A percentile compares a stretch with the other conserved stretches of the same genome.
Evolutionary conservation across 1,140 invertebrate genomes (phyloP).

Genomic region (Babylonia areolata): DNA sequence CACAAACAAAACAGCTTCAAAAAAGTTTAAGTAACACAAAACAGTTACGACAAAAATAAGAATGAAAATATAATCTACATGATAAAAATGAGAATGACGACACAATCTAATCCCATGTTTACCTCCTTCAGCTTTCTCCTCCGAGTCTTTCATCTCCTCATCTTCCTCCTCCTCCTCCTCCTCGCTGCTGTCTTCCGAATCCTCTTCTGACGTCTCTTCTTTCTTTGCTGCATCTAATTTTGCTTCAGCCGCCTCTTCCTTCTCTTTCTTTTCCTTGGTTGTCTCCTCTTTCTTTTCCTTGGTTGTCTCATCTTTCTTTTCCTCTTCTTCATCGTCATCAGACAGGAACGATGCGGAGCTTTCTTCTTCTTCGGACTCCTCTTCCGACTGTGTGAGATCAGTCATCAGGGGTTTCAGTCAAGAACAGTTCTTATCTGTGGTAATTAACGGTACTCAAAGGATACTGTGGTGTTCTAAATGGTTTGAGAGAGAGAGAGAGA

Average conservation of each 20-base stretch:
- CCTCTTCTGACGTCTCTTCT: not conserved
- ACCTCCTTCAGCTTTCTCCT: not conserved
- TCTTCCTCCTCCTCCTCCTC: conserved; percentile 17
- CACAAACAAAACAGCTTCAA: no score
- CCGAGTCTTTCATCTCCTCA: conserved; percentile 1
- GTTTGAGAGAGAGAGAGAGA: no score
- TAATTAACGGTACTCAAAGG: no score
- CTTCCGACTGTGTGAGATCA: conserved; percentile 26
- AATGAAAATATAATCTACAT: no score
- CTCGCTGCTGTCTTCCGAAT: not conserved
- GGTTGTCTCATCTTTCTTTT: not conserved
- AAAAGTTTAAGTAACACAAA: no score
- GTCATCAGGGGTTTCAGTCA: no score
- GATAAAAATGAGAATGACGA: not conserved
- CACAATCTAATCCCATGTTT: not conserved
- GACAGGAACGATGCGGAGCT: conserved; percentile 6
- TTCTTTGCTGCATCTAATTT: not conserved
- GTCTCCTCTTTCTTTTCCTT: not conserved
- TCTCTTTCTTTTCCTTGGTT: not conserved
- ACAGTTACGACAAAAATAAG: no score
- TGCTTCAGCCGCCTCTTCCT: not conserved
- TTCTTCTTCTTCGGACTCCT: conserved; percentile 29
- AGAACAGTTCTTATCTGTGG: no score
- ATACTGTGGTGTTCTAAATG: no score
- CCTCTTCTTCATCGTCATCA: conserved; percentile 38